Conservation (phyloP, 2,888 invertebrate genomes). For the Candidula unifasciata region DNA sequence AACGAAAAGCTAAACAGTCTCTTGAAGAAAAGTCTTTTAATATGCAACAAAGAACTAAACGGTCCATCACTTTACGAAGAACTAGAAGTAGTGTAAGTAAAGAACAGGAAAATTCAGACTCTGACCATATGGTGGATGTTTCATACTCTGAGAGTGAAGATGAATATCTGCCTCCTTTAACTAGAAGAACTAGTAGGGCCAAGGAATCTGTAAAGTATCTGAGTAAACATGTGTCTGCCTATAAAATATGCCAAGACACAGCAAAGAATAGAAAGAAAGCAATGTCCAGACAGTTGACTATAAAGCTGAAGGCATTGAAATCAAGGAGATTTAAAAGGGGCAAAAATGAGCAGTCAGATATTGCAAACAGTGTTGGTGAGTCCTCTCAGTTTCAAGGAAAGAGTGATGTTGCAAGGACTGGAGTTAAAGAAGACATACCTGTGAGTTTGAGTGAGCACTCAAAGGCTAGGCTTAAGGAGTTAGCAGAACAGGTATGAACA, state of each 20-base stretch:
- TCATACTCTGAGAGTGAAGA: constrained; percentile 33
- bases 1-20: background rate
- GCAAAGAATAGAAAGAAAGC: background rate
- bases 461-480: constrained; percentile 16
- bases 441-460: constrained; percentile 15
- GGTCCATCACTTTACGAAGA: background rate
- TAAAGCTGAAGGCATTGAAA: background rate
- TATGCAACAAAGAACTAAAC: background rate
- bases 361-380: background rate
- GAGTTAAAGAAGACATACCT: constrained; percentile 3
- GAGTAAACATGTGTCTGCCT: no score
- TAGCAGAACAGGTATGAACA: constrained; percentile 28
- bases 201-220: background rate
- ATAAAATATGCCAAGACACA: no score
- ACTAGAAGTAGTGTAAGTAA: background rate
- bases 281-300: background rate
- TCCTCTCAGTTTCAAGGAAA: background rate
- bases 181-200: constrained; percentile 10
- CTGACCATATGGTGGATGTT: constrained; percentile 16
- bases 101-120: background rate
- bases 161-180: constrained; percentile 36
- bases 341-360: background rate
- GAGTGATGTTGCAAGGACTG: background rate
- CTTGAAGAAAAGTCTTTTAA: background rate
- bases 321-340: background rate